Conservation (phyloP, 2,113 vertebrate genomes). For the Nibea coibor region DNA sequence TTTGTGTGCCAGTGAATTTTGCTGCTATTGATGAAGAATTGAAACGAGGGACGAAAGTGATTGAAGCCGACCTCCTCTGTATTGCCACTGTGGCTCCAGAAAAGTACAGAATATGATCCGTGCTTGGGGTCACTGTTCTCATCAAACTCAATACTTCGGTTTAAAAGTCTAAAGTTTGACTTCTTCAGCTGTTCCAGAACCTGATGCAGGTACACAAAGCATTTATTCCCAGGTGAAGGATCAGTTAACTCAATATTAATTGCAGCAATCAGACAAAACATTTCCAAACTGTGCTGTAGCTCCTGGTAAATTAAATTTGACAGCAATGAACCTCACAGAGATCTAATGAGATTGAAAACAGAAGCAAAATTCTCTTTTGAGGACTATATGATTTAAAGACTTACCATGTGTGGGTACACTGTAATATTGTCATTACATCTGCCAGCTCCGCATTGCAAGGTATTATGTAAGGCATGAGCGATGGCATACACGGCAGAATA, state of each 20-base stretch:
- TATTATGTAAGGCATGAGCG: slow-evolving; percentile 85
- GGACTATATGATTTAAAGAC: not conserved
- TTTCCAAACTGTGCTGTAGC: too few species aligned
- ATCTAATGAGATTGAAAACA: too few species aligned
- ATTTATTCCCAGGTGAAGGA: too few species aligned
- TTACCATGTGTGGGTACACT: slow-evolving; percentile 86
- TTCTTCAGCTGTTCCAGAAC: slow-evolving; percentile 73
- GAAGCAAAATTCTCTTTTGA: too few species aligned
- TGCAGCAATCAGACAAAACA: too few species aligned
- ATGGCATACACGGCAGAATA: slow-evolving; percentile 84
- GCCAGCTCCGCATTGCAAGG: slow-evolving; percentile 80
- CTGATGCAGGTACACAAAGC: slow-evolving; percentile 18
- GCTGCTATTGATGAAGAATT: slow-evolving; percentile 74
- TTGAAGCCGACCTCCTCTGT: slow-evolving; percentile 81
- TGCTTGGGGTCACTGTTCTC: slow-evolving; percentile 73
- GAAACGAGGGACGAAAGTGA: slow-evolving; percentile 45
- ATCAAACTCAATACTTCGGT: slow-evolving; percentile 82
- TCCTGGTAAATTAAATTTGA: too few species aligned
- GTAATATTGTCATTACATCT: slow-evolving; percentile 70
- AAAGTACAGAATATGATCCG: slow-evolving; percentile 80
- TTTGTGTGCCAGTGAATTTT: slow-evolving; percentile 81
- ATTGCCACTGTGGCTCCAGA: slow-evolving; percentile 81
- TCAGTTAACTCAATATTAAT: too few species aligned
- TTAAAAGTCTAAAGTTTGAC: slow-evolving; percentile 85
- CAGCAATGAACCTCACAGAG: too few species aligned